Evolutionary conservation across 2,888 invertebrate genomes (phyloP), one percentile per base, ranked within the genome.

Genomic region (Hemistola chrysoprasaria): DNA sequence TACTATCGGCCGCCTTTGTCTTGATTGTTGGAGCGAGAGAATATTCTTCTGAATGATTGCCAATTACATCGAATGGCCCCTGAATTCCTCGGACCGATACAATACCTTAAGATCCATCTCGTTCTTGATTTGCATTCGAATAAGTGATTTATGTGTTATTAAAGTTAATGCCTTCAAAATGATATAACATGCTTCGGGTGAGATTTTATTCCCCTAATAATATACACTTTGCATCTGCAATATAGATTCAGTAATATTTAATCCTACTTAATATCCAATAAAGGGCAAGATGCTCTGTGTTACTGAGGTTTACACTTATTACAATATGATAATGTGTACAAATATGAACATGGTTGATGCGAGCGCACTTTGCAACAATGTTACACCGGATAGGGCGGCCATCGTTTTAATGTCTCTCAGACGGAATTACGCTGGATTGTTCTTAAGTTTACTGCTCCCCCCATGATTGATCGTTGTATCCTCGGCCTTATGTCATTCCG

Each of bases 361-460:
- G 60, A 53, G 54, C 56, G 57, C 62, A 58, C 61, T 53, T 51
- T 47, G 67, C 75, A 65, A 87, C 87, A 82, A 71, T 85, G 87
- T 88, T 86, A 85, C 85, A 78, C 87, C 87, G 87, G 87, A 88
- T 87, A 86, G 86, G 87, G 86, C 86, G 84, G 80, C 78, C 70
- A 82, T 78, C 74, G 78, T 86, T 85, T 88, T 88, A 88, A 88
- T 87, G 87, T 88, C 86, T 74, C 78, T 82, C 82, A 71, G 83
- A 80, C 86, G 87, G 87, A 88, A 87, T 87, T 87, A 88, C 87
- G 85, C 87, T 78, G 87, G 85, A 87, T 88, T 88, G 87, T 88
- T 88, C 87, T 86, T 85, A 71, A 70, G 69, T 88, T 88, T 88
- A 88, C 78, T 82, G 83, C 86, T 72, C 78, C 75, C 75, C 70